Conservation (phyloP, 2,797 vertebrate genomes). For the Sebastes baramenuke region DNA sequence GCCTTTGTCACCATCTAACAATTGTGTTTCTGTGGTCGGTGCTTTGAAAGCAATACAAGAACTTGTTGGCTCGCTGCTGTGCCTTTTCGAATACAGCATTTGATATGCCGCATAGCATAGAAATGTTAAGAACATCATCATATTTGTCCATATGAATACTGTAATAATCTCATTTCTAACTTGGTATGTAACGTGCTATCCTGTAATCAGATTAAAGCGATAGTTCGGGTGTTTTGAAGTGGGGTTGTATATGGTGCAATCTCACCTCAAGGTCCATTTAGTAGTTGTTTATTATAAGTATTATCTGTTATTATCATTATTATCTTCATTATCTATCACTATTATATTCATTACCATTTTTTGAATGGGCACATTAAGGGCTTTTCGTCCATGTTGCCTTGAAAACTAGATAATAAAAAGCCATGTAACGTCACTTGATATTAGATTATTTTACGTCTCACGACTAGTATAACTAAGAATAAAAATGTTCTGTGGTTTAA, state of each 20-base stretch:
- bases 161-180: neutral
- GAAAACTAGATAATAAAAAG: neutral
- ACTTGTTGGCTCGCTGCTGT: neutral
- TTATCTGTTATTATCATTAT: no score
- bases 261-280: neutral
- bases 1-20: conserved; percentile 28
- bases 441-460: neutral
- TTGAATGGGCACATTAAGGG: neutral
- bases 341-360: no score
- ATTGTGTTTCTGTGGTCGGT: neutral
- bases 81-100: conserved; percentile 2
- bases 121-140: neutral
- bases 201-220: neutral
- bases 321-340: no score
- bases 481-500: neutral
- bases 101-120: conserved; percentile 5
- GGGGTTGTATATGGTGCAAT: no score
- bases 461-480: neutral
- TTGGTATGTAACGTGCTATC: neutral
- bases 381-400: neutral
- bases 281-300: neutral
- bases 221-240: no score
- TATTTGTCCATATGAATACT: neutral
- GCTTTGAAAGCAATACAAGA: conserved; percentile 13
- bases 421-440: neutral